Evolutionary conservation across 2,113 vertebrate genomes (phyloP).

Genomic region (Thalassoma bifasciatum): DNA sequence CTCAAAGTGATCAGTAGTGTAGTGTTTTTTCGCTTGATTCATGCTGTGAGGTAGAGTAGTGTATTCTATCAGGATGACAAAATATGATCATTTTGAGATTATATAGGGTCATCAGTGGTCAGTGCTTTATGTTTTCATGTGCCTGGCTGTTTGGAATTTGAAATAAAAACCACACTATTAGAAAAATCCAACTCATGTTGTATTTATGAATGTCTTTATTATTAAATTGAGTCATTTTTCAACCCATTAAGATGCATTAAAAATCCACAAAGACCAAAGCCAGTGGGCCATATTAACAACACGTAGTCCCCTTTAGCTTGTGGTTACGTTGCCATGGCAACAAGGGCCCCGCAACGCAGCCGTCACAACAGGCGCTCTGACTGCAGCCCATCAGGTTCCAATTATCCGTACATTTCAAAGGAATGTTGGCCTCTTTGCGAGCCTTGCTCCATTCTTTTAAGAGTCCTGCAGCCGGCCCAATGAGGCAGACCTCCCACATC

Average conservation of each 20-base stretch:
- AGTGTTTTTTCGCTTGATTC: too few species aligned
- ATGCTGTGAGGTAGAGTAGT: too few species aligned
- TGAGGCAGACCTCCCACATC: constrained; percentile 77
- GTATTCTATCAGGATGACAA: too few species aligned
- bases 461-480: constrained; percentile 58
- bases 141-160: too few species aligned
- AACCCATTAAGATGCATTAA: constrained; percentile 25
- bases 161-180: too few species aligned
- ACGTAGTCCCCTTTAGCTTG: constrained; percentile 54
- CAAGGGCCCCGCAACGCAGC: constrained; percentile 61
- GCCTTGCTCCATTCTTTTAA: constrained; percentile 70
- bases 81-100: too few species aligned
- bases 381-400: constrained; percentile 80
- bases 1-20: too few species aligned
- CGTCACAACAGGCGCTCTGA: constrained; percentile 79
- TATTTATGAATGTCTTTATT: background rate
- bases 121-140: too few species aligned
- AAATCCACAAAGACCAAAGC: constrained; percentile 29
- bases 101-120: too few species aligned
- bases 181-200: too few species aligned
- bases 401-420: constrained; percentile 82
- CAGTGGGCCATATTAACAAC: constrained; percentile 31
- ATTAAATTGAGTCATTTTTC: constrained; percentile 17
- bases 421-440: constrained; percentile 77
- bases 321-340: constrained; percentile 65